Evolutionary conservation across 2,797 vertebrate species (phyloP), one percentile per base, ranked within the genome.

Genomic region (Chiroxiphia lanceolata): DNA sequence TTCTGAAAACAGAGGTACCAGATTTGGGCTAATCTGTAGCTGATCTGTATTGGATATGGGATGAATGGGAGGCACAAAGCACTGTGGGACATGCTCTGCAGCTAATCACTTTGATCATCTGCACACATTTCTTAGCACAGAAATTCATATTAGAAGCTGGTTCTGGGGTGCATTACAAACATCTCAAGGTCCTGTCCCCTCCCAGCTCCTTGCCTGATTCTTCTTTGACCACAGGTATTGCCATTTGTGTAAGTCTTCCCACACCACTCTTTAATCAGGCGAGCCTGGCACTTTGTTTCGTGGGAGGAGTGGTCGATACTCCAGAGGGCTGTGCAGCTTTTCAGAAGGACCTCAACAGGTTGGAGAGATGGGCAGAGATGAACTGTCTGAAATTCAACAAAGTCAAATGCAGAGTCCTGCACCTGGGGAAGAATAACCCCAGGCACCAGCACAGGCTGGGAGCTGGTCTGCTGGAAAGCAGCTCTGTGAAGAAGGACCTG

Each of bases 181-280:
- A 38, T 9, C 14, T 5, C 12, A n/a, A 26, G 26, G 31, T 75
- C 10, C 17, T 3, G 1, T 6, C 4, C 9, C 3, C 7, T 15
- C 3, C 13, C 38, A 59, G 26, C 11, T 80, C 38, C 22, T 61
- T 67, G 16, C 6, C 17, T 31, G 40, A 48, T 70, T 79, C 64
- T 84, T 63, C 38, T 72, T 56, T 64, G 40, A 20, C 60, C 76
- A 7, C 31, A n/a, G 8, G 8, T 26, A 53, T 9, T 78, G 22
- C 13, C 29, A 40, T 42, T 65, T 68, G 4, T 38, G 4, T 40
- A 59, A 45, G 36, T n/a, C 26, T 67, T 79, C 38, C 45, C 26
- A 72, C n/a, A 48, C 3, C 7, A 11, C 13, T 23, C 42, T 51
- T 65, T 22, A 59, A 36, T 34, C 40, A 68, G 22, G 29, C 63